phyloP scores from a whole-genome alignment of 1,140 invertebrate species.

The Nymphalis io region DNA sequence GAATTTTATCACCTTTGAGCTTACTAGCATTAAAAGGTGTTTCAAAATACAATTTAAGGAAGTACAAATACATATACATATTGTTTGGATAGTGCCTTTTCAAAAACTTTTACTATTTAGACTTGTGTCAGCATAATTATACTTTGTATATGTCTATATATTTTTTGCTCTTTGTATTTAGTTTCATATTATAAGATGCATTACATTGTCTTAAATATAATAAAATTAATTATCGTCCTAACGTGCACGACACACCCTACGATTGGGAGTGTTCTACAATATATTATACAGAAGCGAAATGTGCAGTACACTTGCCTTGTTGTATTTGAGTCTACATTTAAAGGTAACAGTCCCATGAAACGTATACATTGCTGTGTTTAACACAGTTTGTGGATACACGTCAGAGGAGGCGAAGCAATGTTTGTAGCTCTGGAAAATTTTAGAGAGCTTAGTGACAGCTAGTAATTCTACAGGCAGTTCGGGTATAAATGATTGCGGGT shows the following conservation, averaged over 20 bases:
- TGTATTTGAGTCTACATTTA: slow-evolving; percentile 41
- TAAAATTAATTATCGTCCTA: slow-evolving; percentile 7
- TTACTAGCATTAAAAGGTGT: no score
- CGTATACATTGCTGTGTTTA: slow-evolving; percentile 40
- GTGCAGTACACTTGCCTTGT: slow-evolving; percentile 43
- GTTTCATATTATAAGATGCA: neutral
- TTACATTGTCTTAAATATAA: neutral
- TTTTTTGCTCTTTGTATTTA: neutral
- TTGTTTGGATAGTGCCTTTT: no score
- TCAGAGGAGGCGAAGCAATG: slow-evolving; percentile 27
- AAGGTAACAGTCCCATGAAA: slow-evolving; percentile 23
- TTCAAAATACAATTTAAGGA: no score
- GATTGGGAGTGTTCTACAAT: slow-evolving; percentile 43
- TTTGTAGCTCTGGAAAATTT: slow-evolving; percentile 32
- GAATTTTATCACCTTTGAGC: no score
- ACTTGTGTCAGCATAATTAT: no score
- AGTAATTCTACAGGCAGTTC: slow-evolving; percentile 78
- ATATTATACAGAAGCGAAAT: slow-evolving; percentile 41
- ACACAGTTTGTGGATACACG: slow-evolving; percentile 19
- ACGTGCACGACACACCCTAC: slow-evolving; percentile 22
- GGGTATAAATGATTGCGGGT: slow-evolving; percentile 80
- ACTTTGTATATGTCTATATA: neutral
- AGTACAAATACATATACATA: no score
- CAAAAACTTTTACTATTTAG: no score
- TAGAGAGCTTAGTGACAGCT: slow-evolving; percentile 68